Percentiles rank a stretch among this genome's conserved stretches.
These are phyloP conservation scores for Branchipolynoe longqiensis DNA, from an alignment of 2,888 invertebrate genomes.

Conservation along the genomic window DNA sequence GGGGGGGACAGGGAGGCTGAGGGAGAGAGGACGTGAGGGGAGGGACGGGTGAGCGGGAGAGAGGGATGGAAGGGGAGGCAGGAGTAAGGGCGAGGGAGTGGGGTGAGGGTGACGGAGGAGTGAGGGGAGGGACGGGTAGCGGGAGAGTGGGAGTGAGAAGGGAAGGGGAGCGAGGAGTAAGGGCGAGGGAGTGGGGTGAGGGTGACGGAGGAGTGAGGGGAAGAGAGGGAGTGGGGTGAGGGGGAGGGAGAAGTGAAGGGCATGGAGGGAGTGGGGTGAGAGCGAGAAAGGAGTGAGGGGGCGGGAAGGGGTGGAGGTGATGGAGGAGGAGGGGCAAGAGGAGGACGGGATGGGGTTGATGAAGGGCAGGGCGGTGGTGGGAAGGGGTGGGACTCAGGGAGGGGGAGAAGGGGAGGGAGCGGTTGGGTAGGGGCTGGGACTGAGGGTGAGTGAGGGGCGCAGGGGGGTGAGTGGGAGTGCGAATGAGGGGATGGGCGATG, in stretches of 20 bases:
- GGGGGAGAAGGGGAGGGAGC: too few species aligned
- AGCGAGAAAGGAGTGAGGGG: not conserved
- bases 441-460: too few species aligned
- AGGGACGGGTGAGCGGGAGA: not conserved
- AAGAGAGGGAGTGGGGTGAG: not conserved
- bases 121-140: not conserved
- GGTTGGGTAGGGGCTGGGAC: too few species aligned
- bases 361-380: not conserved
- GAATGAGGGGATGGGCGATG: too few species aligned
- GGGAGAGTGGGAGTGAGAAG: not conserved
- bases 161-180: not conserved
- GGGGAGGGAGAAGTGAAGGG: not conserved
- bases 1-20: not conserved
- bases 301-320: not conserved
- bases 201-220: not conserved
- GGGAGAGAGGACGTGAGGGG: not conserved
- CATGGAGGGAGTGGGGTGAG: not conserved
- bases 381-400: too few species aligned
- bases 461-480: too few species aligned
- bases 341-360: not conserved
- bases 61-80: not conserved
- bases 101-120: too few species aligned
- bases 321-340: not conserved
- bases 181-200: not conserved
- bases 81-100: not conserved